Conservation (phyloP, 2,113 vertebrate species). For the Myiopsitta monachus region DNA sequence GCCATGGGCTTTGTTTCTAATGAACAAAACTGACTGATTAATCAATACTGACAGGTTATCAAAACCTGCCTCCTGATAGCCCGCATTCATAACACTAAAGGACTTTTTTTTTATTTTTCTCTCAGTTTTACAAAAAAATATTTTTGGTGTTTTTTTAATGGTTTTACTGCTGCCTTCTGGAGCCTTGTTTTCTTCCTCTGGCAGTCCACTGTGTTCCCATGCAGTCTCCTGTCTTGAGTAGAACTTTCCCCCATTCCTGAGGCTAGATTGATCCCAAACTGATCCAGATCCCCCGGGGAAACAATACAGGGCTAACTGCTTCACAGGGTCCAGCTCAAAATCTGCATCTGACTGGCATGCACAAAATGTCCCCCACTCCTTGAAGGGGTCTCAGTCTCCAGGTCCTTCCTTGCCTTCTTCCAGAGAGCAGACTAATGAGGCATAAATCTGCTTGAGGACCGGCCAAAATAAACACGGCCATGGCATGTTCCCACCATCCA, state of each 20-base stretch:
- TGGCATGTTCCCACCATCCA: background rate
- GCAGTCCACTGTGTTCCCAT: background rate
- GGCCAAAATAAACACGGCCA: background rate
- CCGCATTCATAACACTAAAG: background rate
- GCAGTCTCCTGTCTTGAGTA: accelerated
- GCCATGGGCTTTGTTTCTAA: background rate
- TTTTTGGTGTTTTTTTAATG: background rate
- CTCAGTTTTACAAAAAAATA: background rate
- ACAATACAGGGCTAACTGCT: background rate
- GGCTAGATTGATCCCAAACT: background rate
- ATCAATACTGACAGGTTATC: constrained; percentile 28
- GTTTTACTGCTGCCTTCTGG: background rate
- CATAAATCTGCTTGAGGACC: background rate
- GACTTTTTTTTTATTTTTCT: background rate
- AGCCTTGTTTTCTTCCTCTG: background rate
- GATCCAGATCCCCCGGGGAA: background rate
- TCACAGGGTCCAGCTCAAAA: background rate
- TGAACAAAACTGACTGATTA: background rate
- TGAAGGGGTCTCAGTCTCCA: background rate
- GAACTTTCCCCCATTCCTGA: background rate
- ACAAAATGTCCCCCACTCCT: background rate
- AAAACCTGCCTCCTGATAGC: background rate
- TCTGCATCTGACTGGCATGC: accelerated
- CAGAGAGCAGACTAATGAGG: background rate
- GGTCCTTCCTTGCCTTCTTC: background rate